Evolutionary conservation across 2,888 invertebrate species (phyloP), one percentile per base, ranked within the genome.

Genomic region (Toxonevra muliebris): DNA sequence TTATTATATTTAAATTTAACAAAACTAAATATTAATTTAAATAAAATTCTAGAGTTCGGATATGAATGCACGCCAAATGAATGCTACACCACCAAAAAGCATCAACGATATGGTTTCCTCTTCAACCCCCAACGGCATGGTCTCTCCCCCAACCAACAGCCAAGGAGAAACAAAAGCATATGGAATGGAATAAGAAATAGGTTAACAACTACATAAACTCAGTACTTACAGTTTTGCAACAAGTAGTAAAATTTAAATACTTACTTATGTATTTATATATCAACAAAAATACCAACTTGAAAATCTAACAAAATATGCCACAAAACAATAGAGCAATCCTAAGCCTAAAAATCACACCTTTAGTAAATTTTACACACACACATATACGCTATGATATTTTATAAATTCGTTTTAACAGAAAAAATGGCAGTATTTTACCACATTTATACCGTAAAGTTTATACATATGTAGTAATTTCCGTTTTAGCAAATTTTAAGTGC

Each of bases 31-130:
- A 4, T 7, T 30, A 7, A 2, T 30, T 30, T 30, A 30, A 30
- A 12, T 45, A 61, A 71, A 65, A 63, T 76, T 84, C 42, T 79
- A 84, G 84, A 84, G 83, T 76, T 85, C 84, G 64, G 82, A 83
- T 67, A 85, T 84, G 84, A 85, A 81, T 76, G 80, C 82, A 54
- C 77, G 85, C 13, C 84, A 84, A 76, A 77, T 84, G 76, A 84
- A 76, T 73, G 83, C 82, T 30, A 77, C 82, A 20, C 71, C 72
- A 52, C 81, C 84, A 53, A 84, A 83, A 71, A 79, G 80, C 30
- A 74, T 73, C 50, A 79, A 74, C 66, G 81, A 78, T 62, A 70
- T 78, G 65, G 69, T 76, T 40, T 8, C 10, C 48, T 5, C 13
- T n/a, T 8, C 13, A 15, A 48, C 5, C 48, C 8, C 8, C 15